Conservation (phyloP, 2,797 vertebrate species). For the Pangasius mekongensis region DNA sequence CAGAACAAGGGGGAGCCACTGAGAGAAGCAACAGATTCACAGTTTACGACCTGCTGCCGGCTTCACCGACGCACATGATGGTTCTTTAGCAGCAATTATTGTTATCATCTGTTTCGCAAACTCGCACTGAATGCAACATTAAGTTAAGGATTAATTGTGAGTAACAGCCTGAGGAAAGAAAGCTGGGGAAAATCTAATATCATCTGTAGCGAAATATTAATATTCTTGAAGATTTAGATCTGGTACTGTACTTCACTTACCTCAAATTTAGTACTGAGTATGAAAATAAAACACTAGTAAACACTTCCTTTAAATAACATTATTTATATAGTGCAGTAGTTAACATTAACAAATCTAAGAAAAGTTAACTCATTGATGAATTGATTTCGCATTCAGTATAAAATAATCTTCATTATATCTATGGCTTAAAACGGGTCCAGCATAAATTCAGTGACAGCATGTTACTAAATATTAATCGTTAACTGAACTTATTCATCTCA, state of each 20-base stretch:
- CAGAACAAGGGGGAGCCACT: slow-evolving; percentile 32
- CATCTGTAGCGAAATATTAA: slow-evolving; percentile 6
- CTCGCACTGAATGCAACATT: slow-evolving; percentile 34
- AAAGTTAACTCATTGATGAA: background rate
- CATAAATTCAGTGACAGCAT: background rate
- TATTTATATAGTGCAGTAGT: background rate
- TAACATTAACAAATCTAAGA: background rate
- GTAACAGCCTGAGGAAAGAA: background rate
- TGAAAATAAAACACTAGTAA: background rate
- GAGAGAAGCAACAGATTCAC: slow-evolving; percentile 41
- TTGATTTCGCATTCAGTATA: background rate
- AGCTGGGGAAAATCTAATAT: background rate
- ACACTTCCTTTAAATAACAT: background rate
- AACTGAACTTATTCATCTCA: background rate
- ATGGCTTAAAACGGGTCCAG: background rate
- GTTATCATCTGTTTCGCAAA: slow-evolving; percentile 30
- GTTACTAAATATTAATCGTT: background rate
- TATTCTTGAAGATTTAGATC: background rate
- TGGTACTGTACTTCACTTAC: background rate
- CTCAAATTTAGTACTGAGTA: background rate
- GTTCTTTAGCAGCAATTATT: slow-evolving; percentile 46
- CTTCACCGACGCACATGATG: slow-evolving; percentile 12
- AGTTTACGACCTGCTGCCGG: slow-evolving; percentile 48
- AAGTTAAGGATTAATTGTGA: slow-evolving; percentile 29
- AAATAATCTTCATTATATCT: background rate